Conservation (phyloP, 1,140 invertebrate species). For the Dinoponera quadriceps region DNA sequence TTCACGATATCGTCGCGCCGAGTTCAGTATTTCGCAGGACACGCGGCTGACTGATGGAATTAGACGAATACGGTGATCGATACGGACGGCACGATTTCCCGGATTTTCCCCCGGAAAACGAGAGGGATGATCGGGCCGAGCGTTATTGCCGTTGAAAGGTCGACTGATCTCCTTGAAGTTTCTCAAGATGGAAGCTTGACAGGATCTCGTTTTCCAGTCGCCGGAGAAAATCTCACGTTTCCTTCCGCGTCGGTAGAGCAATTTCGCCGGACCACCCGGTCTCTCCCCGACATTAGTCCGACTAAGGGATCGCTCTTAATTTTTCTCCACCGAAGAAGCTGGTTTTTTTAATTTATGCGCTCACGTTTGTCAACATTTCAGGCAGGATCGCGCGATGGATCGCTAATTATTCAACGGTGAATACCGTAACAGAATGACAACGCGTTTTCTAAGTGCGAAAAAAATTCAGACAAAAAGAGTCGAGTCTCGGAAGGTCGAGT, state of each 20-base stretch:
- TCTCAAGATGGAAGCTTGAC: conserved; percentile 40
- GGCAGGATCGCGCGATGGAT: too few relatives aligned
- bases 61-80: conserved; percentile 12
- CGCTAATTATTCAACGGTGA: too few relatives aligned
- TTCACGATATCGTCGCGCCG: neutral
- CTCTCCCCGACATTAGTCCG: neutral
- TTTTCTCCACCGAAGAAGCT: neutral
- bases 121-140: conserved; percentile 40
- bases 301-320: neutral
- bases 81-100: neutral
- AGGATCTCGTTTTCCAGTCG: conserved; percentile 57
- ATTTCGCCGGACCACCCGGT: neutral
- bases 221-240: conserved; percentile 40
- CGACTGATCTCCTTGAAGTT: conserved; percentile 38
- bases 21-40: neutral
- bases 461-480: too few relatives aligned
- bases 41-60: neutral
- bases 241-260: conserved; percentile 7
- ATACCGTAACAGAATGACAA: too few relatives aligned
- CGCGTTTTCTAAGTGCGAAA: too few relatives aligned
- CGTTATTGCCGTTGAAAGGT: conserved; percentile 56
- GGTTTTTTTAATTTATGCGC: too few relatives aligned
- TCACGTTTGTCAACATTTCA: too few relatives aligned
- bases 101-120: neutral
- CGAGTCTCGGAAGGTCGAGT: too few relatives aligned